Percentiles rank a stretch among this genome's conserved stretches.
Evolutionary conservation across 2,113 vertebrate species (phyloP).

Genomic region (Aegotheles bennettii): DNA sequence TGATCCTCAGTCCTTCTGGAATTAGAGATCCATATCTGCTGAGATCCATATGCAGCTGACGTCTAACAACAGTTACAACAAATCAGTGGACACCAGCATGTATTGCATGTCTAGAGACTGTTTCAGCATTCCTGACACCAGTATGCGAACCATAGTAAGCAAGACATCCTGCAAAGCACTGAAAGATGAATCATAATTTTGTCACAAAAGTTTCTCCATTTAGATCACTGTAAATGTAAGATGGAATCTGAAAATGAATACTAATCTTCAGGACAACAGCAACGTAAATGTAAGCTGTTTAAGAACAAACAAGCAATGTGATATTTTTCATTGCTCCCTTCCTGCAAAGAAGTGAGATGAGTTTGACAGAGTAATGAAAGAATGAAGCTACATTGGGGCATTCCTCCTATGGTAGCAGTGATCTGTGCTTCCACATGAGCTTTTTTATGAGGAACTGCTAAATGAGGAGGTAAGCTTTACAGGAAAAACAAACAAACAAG

Average conservation of each 20-base stretch:
- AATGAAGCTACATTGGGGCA: neutral
- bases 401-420: neutral
- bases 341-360: neutral
- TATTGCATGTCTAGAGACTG: neutral
- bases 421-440: neutral
- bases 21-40: neutral
- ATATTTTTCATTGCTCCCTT: neutral
- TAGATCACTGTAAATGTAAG: rapidly evolving
- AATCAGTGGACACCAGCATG: neutral
- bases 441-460: neutral
- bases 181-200: neutral
- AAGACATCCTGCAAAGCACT: neutral
- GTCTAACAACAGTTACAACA: neutral
- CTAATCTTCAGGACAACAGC: neutral
- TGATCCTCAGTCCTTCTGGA: neutral
- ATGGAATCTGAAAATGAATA: neutral
- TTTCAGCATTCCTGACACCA: neutral
- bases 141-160: rapidly evolving
- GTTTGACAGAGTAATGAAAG: neutral
- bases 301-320: neutral
- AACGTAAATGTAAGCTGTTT: neutral
- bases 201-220: neutral
- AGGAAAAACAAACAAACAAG: neutral
- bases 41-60: neutral
- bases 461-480: neutral